Conservation (phyloP, 2,113 vertebrate species). For the Gulo gulo region DNA sequence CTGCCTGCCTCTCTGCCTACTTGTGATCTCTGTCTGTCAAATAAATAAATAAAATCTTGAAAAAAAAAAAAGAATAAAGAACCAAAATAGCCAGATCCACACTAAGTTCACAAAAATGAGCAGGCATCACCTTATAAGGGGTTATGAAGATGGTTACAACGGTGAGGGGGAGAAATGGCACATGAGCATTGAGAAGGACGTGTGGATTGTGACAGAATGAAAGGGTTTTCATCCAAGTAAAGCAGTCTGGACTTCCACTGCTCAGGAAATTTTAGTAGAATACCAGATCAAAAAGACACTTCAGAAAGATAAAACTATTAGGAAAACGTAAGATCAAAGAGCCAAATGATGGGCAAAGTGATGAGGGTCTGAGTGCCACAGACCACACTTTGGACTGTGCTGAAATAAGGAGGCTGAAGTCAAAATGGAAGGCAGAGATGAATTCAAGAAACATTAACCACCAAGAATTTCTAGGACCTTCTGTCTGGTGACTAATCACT, state of each 20-base stretch:
- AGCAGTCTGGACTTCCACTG: neutral
- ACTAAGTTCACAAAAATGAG: neutral
- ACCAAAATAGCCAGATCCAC: neutral
- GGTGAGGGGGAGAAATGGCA: neutral
- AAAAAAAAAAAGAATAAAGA: neutral
- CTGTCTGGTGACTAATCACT: slow-evolving; percentile 54
- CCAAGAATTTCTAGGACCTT: slow-evolving; percentile 21
- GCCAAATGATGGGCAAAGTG: neutral
- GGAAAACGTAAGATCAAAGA: neutral
- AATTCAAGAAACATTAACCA: neutral
- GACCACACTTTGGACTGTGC: neutral
- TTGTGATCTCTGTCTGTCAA: no score
- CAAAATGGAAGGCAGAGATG: neutral
- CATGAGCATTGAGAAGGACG: neutral
- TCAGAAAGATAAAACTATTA: neutral
- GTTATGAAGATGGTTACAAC: neutral
- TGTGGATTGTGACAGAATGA: neutral
- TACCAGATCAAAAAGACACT: neutral
- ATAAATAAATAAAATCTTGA: no score
- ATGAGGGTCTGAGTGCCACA: neutral
- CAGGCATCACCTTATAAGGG: neutral
- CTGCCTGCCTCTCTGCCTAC: no score
- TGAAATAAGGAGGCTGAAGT: neutral
- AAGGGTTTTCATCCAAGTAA: neutral
- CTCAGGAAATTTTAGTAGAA: neutral